phyloP scores from a whole-genome alignment of 2,113 vertebrate species.

The Eonycteris spelaea region DNA sequence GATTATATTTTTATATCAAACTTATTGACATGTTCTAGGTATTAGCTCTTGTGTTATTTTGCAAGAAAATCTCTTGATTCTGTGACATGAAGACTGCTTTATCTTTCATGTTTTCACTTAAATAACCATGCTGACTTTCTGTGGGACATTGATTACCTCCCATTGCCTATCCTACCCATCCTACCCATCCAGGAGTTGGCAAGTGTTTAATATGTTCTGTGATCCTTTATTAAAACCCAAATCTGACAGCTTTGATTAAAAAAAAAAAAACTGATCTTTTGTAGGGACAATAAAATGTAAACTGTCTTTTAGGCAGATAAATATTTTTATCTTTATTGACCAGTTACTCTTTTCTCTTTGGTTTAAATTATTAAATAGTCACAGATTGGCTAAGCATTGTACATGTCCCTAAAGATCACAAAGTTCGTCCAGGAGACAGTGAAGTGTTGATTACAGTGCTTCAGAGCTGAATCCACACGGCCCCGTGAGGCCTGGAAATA shows the following conservation, averaged over 20 bases:
- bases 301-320: conserved; percentile 79
- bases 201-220: conserved; percentile 72
- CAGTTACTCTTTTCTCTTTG: conserved; percentile 80
- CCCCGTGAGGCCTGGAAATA: conserved; percentile 24
- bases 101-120: conserved; percentile 77
- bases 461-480: conserved; percentile 11
- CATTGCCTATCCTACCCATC: not conserved
- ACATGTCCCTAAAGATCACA: conserved; percentile 88
- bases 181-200: conserved; percentile 63
- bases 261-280: conserved; percentile 69
- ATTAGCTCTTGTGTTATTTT: not conserved
- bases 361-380: conserved; percentile 91
- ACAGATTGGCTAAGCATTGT: conserved; percentile 84
- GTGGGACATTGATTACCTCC: conserved; percentile 73
- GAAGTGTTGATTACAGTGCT: conserved; percentile 82
- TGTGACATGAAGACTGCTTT: conserved; percentile 49
- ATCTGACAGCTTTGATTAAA: conserved; percentile 75
- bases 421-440: conserved; percentile 86
- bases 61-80: conserved; percentile 41
- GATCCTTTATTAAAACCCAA: conserved; percentile 83
- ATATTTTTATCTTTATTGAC: conserved; percentile 83
- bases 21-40: not conserved
- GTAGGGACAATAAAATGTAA: conserved; percentile 81
- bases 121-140: conserved; percentile 56
- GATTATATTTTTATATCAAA: not conserved